Evolutionary conservation across 1,140 invertebrate genomes (phyloP), one percentile per base, ranked within the genome.

Genomic region (Drosophila subobscura): DNA sequence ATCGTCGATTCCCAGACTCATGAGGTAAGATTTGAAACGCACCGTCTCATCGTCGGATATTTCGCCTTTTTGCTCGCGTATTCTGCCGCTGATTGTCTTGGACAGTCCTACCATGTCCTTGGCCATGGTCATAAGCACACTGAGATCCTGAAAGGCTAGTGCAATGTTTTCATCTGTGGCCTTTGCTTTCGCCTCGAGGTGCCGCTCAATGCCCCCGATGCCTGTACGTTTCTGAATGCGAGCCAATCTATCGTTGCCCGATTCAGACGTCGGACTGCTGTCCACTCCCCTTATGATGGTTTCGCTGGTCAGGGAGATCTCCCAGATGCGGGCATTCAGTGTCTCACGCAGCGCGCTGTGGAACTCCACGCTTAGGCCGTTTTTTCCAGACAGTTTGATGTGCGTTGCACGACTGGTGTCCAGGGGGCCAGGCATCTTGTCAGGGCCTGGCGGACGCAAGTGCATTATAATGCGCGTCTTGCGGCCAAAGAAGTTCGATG

Each of bases 41-140:
- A 99, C 94, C 6, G 98, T 99, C 93, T 99, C 99, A 93, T 99
- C 98, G 91, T 99, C 97, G 8, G 97, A 98, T 70, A 99, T 97
- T 86, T 98, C 97, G 25, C 97, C 98, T 93, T 99, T 97, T 89
- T 96, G 97, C 79, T 98, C 97, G 93, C 96, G 92, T 79, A 99
- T 97, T 94, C 98, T 98, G 58, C 94, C 94, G 41, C 98, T 98
- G 86, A 99, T 99, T 63, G 93, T 96, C 91, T 97, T 97, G 0
- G 98, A 97, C 72, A 99, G 93, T 2, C 93, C 92, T 16, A 99
- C 98, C 98, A 99, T 99, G 71, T 99, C 98, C 93, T 99, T 97
- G 4, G 98, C 98, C 94, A 98, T 98, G 58, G 94, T 94, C 96
- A 99, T 99, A 0, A 99, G 93, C 89, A 97, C 83, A 84, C 93